A percentile compares a stretch with the other conserved stretches of the same genome.
These are phyloP conservation scores for Thermophis baileyi DNA, from an alignment of 2,113 vertebrate genomes.

Conservation along the genomic window DNA sequence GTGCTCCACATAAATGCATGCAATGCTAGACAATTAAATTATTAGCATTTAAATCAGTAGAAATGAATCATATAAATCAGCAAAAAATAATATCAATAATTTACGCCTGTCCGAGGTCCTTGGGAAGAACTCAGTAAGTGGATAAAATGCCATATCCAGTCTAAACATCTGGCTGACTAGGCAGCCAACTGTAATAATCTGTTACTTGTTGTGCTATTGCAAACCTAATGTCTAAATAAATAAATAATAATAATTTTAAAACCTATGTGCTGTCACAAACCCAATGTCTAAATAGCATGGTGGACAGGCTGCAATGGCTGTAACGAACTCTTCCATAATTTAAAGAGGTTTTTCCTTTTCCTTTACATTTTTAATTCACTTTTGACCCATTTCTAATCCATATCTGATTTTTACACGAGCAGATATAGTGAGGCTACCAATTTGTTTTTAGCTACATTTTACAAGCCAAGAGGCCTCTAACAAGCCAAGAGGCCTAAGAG, in stretches of 20 bases:
- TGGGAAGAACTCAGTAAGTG: not conserved
- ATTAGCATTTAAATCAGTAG: not conserved
- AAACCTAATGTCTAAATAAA: not conserved
- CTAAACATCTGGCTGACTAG: not conserved
- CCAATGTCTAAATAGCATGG: not conserved
- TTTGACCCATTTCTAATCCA: too few relatives aligned
- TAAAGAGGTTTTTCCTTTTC: too few relatives aligned
- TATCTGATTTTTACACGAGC: too few relatives aligned
- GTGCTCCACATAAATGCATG: not conserved
- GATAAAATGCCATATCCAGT: not conserved
- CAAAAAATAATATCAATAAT: not conserved
- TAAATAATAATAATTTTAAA: not conserved
- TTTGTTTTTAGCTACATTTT: too few relatives aligned
- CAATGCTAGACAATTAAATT: not conserved
- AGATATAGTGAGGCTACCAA: too few relatives aligned
- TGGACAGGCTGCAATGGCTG: too few relatives aligned
- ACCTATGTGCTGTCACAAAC: not conserved
- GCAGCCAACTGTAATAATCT: not conserved
- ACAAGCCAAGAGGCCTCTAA: too few relatives aligned
- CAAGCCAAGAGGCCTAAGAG: too few relatives aligned
- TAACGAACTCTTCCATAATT: too few relatives aligned
- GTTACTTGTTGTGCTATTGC: not conserved
- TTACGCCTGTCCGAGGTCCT: not conserved
- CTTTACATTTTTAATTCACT: too few relatives aligned
- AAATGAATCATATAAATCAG: not conserved